These are phyloP conservation scores for Penaeus japonicus DNA, from an alignment of 1,140 invertebrate genomes.

Conservation along the genomic window DNA sequence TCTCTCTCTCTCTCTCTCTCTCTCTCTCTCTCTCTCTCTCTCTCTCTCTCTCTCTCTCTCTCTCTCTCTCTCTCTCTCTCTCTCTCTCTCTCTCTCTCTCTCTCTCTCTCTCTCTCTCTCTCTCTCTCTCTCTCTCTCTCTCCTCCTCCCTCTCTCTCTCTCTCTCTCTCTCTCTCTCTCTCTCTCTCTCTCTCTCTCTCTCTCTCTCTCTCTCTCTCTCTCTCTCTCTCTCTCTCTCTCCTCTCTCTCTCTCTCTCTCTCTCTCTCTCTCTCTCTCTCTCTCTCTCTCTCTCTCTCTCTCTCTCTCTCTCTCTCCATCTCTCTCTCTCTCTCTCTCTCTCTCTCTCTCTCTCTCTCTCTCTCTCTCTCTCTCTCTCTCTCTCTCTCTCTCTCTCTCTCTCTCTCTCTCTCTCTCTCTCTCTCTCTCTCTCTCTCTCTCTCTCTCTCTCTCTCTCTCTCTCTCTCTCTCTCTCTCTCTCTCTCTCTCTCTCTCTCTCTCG, in stretches of 20 bases:
- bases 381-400: not conserved
- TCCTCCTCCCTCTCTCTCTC: not conserved
- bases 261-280: no score
- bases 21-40: not conserved
- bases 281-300: no score
- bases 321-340: no score
- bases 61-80: not conserved
- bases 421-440: not conserved
- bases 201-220: not conserved
- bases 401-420: constrained; percentile 22
- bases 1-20: not conserved
- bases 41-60: not conserved
- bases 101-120: not conserved
- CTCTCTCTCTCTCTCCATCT: no score
- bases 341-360: no score
- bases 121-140: not conserved
- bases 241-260: constrained; percentile 23
- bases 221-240: constrained; percentile 22
- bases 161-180: constrained; percentile 14
- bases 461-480: no score
- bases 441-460: no score
- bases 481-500: no score
- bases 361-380: no score
- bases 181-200: not conserved
- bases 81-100: not conserved